These are phyloP conservation scores for Willisornis vidua DNA, from an alignment of 2,113 vertebrate species.

Conservation along the genomic window DNA sequence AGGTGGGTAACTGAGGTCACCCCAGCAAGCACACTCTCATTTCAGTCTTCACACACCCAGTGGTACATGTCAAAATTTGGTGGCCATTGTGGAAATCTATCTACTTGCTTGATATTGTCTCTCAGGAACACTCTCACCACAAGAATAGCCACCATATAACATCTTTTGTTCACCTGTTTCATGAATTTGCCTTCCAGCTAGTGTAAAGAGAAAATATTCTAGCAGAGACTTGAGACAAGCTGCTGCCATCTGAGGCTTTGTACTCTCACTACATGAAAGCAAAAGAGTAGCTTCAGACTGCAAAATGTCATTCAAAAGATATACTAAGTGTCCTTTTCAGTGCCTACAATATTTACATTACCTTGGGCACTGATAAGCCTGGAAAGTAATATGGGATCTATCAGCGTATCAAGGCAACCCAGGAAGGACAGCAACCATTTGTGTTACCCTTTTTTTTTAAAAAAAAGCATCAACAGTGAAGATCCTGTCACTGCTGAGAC, in stretches of 20 bases:
- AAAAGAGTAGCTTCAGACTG: neutral
- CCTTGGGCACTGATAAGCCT: neutral
- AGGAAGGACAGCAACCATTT: neutral
- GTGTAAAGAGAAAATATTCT: neutral
- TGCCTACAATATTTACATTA: neutral
- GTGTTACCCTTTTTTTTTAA: neutral
- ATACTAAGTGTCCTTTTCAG: neutral
- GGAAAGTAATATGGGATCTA: neutral
- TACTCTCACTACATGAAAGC: neutral
- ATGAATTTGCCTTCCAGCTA: neutral
- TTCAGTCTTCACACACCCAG: neutral
- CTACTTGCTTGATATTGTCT: neutral
- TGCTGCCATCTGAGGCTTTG: neutral
- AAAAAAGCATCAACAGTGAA: neutral
- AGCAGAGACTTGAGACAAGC: neutral
- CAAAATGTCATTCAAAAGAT: neutral
- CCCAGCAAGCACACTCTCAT: neutral
- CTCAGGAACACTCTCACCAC: neutral
- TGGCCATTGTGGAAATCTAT: neutral
- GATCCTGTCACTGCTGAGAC: neutral
- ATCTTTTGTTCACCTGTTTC: neutral
- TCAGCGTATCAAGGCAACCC: neutral
- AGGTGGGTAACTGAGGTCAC: neutral
- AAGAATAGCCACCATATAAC: neutral
- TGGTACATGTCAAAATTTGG: neutral